phyloP scores from a whole-genome alignment of 2,113 vertebrate species.

The Condylura cristata region DNA sequence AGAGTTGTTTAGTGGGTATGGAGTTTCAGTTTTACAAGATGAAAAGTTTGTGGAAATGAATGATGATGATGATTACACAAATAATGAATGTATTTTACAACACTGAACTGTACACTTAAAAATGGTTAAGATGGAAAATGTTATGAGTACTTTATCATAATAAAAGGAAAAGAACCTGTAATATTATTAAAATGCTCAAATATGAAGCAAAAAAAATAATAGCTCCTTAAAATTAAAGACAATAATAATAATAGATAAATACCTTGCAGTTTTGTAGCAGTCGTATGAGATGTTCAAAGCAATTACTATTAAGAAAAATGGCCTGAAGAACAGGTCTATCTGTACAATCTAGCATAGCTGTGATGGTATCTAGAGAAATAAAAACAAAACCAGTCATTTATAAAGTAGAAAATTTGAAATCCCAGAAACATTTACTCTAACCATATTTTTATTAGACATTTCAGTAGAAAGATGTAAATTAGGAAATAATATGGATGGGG shows the following conservation, averaged over 20 bases:
- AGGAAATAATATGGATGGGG: neutral
- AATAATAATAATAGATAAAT: conserved; percentile 65
- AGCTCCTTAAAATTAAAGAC: conserved; percentile 30
- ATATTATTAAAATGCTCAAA: neutral
- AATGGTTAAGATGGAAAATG: neutral
- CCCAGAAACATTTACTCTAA: conserved; percentile 1
- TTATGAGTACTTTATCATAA: neutral
- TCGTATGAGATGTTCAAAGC: conserved; percentile 97
- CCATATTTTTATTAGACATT: conserved; percentile 38
- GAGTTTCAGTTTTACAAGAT: neutral
- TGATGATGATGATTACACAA: neutral
- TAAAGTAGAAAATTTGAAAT: neutral
- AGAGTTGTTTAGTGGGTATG: neutral
- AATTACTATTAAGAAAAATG: conserved; percentile 99
- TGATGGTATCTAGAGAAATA: conserved; percentile 92
- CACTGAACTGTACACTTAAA: neutral
- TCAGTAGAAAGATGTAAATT: conserved; percentile 34
- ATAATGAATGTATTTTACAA: neutral
- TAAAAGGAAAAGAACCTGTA: neutral
- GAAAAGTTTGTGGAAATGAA: neutral
- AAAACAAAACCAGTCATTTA: conserved; percentile 68
- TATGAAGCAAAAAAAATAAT: conserved; percentile 42
- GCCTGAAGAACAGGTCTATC: conserved; percentile 98
- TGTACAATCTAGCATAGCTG: conserved; percentile 97
- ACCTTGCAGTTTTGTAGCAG: conserved; percentile 99